Evolutionary conservation across 2,888 invertebrate species (phyloP), one percentile per base, ranked within the genome.

Genomic region (Lucinisca nassula): DNA sequence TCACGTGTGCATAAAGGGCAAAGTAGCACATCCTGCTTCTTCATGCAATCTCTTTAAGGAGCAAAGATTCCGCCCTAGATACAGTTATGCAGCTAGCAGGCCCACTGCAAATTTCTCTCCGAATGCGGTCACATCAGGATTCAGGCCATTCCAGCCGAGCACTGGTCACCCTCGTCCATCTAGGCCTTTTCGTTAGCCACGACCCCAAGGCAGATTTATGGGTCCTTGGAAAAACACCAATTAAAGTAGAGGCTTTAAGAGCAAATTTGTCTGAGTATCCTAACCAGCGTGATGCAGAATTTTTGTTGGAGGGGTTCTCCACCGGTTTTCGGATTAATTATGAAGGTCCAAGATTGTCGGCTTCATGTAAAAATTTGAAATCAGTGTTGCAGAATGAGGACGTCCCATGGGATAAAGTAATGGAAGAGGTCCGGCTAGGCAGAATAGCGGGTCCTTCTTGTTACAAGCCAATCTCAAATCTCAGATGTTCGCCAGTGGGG

Each of bases 401-500:
- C 27, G 14, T 58, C 27, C 27, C 58, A 58, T 58, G 27, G 27
- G 21, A 27, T 35, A 81, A 81, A 30, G 37, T 81, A n/a, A 27
- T 27, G 35, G 61, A 73, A 30, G n/a, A 74, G 27, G 35, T 61
- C 37, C 27, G 21, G 21, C n/a, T 45, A 51, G 82, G 76, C n/a
- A 49, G 67, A 38, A 49, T 77, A 30, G 67, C 45, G 21, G 75
- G 82, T 49, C 61, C 76, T 17, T 61, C 70, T 51, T 21, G 17
- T 35, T 4, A 17, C 21, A 40, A 51, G 3, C 70, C 77, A 49
- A 76, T 77, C n/a, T 77, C 75, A 35, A 82, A 82, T 61, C 30
- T 82, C 14, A 76, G 76, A 17, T 24, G 76, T 14, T 73, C 73
- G 27, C 82, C 76, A 14, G 77, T 82, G 37, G 77, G 72, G 1